Evolutionary conservation across 2,888 invertebrate species (phyloP).

Genomic region (Synergus gifuensis): DNA sequence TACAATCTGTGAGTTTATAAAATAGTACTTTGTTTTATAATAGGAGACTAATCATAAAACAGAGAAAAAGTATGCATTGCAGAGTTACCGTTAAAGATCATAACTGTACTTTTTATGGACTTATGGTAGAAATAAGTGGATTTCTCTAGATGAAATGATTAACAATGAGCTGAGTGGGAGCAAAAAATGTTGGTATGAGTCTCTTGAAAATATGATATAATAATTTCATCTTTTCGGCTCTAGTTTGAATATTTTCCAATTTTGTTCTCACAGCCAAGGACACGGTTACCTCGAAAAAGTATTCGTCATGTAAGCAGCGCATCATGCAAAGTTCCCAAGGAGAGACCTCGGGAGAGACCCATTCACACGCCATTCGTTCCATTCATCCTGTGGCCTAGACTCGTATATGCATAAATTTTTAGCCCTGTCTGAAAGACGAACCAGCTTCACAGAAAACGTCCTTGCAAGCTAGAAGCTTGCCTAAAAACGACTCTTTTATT

Average conservation of each 20-base stretch:
- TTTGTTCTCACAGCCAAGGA: constrained; percentile 15
- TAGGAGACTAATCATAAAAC: background rate
- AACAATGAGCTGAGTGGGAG: constrained; percentile 4
- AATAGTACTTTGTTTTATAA: background rate
- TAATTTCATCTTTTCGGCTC: background rate
- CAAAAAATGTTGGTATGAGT: constrained; percentile 6
- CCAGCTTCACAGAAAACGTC: constrained; percentile 18
- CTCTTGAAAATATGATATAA: background rate
- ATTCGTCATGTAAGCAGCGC: constrained; percentile 53
- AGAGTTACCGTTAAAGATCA: background rate
- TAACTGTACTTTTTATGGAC: constrained; percentile 3
- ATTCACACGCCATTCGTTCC: constrained; percentile 53
- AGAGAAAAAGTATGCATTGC: background rate
- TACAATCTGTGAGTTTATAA: background rate
- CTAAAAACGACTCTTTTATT: constrained; percentile 28
- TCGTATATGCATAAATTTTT: constrained; percentile 38
- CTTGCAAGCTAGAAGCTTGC: constrained; percentile 24
- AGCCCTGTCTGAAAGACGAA: constrained; percentile 36
- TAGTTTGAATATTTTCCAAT: background rate
- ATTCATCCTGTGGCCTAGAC: constrained; percentile 46
- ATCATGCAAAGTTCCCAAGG: constrained; percentile 54
- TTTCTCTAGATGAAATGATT: constrained; percentile 21
- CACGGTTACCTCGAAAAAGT: constrained; percentile 54
- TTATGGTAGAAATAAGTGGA: background rate
- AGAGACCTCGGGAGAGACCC: constrained; percentile 47